Evolutionary conservation across 2,888 invertebrate genomes (phyloP).

Genomic region (Ischnura elegans): DNA sequence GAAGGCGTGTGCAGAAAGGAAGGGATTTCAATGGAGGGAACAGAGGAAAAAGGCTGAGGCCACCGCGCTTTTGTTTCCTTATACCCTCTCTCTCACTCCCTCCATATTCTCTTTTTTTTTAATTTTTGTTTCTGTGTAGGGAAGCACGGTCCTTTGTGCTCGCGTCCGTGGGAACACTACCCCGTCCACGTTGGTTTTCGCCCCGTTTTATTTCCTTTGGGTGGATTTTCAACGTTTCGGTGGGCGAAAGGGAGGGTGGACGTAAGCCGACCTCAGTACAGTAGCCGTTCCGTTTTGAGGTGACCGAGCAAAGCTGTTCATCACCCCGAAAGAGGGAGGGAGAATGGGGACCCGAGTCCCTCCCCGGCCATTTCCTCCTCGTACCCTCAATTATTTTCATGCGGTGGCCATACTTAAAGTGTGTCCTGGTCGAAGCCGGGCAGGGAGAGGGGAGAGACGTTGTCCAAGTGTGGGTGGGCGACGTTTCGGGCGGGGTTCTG

Average conservation of each 20-base stretch:
- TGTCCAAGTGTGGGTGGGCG: conserved; percentile 9
- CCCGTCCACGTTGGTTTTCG: neutral
- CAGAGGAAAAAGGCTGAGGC: neutral
- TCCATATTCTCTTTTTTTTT: neutral
- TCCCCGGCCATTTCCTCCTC: conserved; percentile 26
- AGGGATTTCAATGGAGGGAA: neutral
- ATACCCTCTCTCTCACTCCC: neutral
- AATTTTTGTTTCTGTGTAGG: neutral
- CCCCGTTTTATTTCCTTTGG: neutral
- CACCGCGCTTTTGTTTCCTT: neutral
- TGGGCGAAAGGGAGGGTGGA: conserved; percentile 40
- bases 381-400: conserved; percentile 64
- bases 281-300: conserved; percentile 60
- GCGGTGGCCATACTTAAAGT: conserved; percentile 63
- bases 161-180: neutral
- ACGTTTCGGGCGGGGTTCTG: neutral
- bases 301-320: conserved; percentile 60
- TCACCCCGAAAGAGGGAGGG: too few relatives aligned
- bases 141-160: neutral
- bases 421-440: neutral
- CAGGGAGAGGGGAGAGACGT: neutral
- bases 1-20: neutral
- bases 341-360: neutral
- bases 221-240: conserved; percentile 50
- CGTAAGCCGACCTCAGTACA: conserved; percentile 57